A percentile compares a stretch with the other conserved stretches of the same genome.
Conservation (phyloP, 2,797 vertebrate genomes). For the Pangasius mekongensis region DNA sequence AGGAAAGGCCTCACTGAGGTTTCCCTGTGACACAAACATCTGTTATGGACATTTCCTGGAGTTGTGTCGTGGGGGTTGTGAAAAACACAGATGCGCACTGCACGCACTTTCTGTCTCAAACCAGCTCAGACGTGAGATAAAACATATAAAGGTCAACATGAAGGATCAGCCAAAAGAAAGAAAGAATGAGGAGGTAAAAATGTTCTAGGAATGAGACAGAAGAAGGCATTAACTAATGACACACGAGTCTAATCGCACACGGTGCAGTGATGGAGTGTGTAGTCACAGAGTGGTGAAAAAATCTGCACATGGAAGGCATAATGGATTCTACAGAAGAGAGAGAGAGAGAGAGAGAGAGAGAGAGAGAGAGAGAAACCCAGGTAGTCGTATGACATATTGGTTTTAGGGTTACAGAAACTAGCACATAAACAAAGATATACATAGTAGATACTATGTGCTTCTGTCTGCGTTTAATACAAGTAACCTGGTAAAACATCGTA, state of each 20-base stretch:
- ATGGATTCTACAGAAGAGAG: neutral
- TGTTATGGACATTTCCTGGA: conserved; percentile 17
- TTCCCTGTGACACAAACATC: neutral
- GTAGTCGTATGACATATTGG: no score
- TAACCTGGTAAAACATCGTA: no score
- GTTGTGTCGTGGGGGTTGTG: no score
- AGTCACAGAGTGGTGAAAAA: neutral
- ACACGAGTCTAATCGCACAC: neutral
- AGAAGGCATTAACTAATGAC: neutral
- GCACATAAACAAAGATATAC: neutral
- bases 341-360: neutral
- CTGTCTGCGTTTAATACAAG: neutral
- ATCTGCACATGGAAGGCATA: neutral
- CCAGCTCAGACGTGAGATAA: no score
- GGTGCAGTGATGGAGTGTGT: neutral
- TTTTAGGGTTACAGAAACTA: neutral
- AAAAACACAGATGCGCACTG: neutral
- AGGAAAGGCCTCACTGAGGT: neutral
- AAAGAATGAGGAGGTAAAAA: neutral
- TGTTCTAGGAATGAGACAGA: neutral
- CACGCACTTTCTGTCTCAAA: neutral
- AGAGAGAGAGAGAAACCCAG: neutral
- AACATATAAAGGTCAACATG: neutral
- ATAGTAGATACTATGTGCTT: neutral
- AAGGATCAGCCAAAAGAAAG: neutral